Evolutionary conservation across 92 coral and sea anemone genomes (phyloP), one percentile per base, ranked within the genome.

Genomic region (Bergia puertoricense): DNA sequence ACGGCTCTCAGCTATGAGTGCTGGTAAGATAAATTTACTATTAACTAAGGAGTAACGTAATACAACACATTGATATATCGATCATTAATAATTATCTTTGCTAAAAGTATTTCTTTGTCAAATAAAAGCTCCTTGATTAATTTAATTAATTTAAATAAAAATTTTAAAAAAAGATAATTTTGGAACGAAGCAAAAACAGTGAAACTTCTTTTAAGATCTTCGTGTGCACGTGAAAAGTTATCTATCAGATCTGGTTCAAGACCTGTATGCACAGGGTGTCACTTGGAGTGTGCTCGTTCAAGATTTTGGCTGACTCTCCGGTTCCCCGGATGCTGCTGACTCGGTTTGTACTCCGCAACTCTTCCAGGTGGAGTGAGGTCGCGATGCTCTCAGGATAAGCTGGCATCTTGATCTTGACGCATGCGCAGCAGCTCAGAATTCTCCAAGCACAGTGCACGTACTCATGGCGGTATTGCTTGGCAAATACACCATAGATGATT

Each of bases 391-490:
- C 80, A 43, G 23, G 50, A 76, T 76, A 76, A 3, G 38, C 48
- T 16, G 80, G 80, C 54, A 45, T 43, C 30, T 30, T 71, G 45
- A 84, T 30, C 9, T 72, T 54, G 40, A 48, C 22, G 56, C 59
- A 54, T 54, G 59, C 16, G 59, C 79, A 84, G 65, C 87, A 84
- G 45, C 50, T 72, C 79, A 84, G 65, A 11, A 23, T 41, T 69
- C 68, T 46, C 11, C 68, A 45, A 0, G 68, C 36, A 72, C 67
- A 84, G 30, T 22, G 79, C 15, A 48, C 39, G 48, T 69, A 84
- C 62, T 71, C 87, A 2, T 79, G 87, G 59, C 87, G 87, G 44
- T 66, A 84, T 48, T 84, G 87, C 38, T 48, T 84, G 6, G 51
- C 79, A 51, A 84, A 84, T 30, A 84, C 77, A 0, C 79, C 87